phyloP scores from a whole-genome alignment of 2,113 vertebrate genomes.

The Microcebus jonahi region DNA sequence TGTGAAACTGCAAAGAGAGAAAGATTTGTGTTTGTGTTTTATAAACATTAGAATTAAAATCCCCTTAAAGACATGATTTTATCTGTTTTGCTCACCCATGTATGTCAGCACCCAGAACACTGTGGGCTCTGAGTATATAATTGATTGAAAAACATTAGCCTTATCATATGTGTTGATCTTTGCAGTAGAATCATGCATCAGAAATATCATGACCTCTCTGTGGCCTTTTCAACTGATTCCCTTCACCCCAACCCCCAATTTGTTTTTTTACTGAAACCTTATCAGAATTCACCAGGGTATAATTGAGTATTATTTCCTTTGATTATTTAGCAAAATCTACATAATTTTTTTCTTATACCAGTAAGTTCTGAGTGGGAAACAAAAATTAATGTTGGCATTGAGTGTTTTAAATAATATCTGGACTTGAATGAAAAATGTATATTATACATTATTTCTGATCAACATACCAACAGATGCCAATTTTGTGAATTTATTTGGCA shows the following conservation, averaged over 20 bases:
- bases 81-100: not conserved
- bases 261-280: not conserved
- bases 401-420: slow-evolving; percentile 36
- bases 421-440: not conserved
- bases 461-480: not conserved
- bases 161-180: not conserved
- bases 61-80: not conserved
- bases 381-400: slow-evolving; percentile 19
- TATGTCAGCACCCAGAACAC: not conserved
- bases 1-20: slow-evolving; percentile 12
- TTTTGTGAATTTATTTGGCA: slow-evolving; percentile 25
- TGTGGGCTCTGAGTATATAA: not conserved
- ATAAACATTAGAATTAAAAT: slow-evolving; percentile 23
- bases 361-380: not conserved
- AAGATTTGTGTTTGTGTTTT: slow-evolving; percentile 1
- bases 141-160: not conserved
- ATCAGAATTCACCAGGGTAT: slow-evolving; percentile 1
- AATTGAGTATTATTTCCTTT: not conserved
- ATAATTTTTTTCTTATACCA: not conserved
- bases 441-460: not conserved
- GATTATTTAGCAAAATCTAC: not conserved
- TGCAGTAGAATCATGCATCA: not conserved
- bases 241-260: not conserved
- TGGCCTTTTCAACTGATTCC: not conserved
- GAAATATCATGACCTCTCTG: not conserved